Evolutionary conservation across 2,888 invertebrate genomes (phyloP), one percentile per base, ranked within the genome.

Genomic region (Sesia apiformis): DNA sequence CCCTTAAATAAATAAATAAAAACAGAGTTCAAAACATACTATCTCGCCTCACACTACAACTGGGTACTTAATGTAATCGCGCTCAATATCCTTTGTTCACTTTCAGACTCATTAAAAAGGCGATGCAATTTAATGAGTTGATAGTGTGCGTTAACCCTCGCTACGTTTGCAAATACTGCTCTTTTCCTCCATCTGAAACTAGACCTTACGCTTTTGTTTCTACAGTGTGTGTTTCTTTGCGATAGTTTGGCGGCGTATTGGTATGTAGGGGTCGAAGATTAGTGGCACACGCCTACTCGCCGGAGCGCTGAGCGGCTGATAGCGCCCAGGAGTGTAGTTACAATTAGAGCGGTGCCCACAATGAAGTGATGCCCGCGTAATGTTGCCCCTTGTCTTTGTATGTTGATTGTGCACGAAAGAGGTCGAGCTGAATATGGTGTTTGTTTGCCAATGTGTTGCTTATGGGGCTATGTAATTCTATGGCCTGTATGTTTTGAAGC

Each of bases 71-170:
- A 86, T 87, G 88, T 88, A 88, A 88, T 87, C 88, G 88, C 74
- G 79, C 75, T 78, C 86, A 78, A 88, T 87, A 89, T 85, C 88
- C 88, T 89, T 89, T 89, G 88, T 89, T 89, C 86, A 87, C 86
- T 88, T 87, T 88, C 89, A 87, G 89, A 88, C 87, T 89, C 89
- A 89, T 89, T 89, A 89, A 89, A 89, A 89, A 88, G 83, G 86
- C 87, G 88, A 89, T 89, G 89, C 89, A 89, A 89, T 89, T 89
- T 89, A 89, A 89, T 88, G 87, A 88, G 83, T 86, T 86, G 89
- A 87, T 89, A 88, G 89, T 89, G 89, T 88, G 87, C 84, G 89
- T 88, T 86, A 81, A 84, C 86, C 87, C 86, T 81, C 83, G 84
- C 85, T 79, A 80, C 82, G 85, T 87, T 86, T 81, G 84, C 87